Base-by-base conservation (phyloP, 2,113 vertebrate species). In the Lota lota region DNA sequence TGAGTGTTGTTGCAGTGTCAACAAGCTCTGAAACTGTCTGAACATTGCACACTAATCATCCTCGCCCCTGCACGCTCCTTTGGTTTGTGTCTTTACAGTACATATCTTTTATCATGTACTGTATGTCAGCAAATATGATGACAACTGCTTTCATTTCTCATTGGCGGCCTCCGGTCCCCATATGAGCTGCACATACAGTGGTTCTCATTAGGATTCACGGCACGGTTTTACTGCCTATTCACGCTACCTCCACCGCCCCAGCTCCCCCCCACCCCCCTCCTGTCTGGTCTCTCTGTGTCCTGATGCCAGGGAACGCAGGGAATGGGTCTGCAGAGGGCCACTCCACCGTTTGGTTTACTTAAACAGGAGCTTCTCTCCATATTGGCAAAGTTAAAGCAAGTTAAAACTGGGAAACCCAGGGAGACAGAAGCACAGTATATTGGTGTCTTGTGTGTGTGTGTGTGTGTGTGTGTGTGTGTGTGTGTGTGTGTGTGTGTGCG, bases 401-500 rank as follows among this genome's bases (percentile, higher is more conserved):
- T 62, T 22, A 22, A 16, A 22, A 61, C 8, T 4, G 28, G 28
- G 24, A 61, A 22, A 4, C 1, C 22, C 22, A 11, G 12, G 15
- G 61, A 15, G 28, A 62, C 61, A 62, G 15, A 33, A 33, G 28
- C 24, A 18, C 16, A 28, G 17, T 22, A 62, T 20, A n/a, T 21
- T 65, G 62, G 59, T 33, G 28, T 33, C 4, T 33, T 24, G 28
- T 33, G 28, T 28, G 28, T 28, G 28, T 28, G 28, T 28, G 28
- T 33, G 28, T 28, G 74, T 70, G 69, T 22, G 70, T 22, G 50
- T 2, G 36, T 24, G 15, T 57, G 64, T 57, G 0, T 61, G 59
- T 61, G 21, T 61, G 59, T 61, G 21, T 61, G 59, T 61, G 20
- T 65, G 64, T 65, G 47, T 53, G 47, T 21, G 16, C 20, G 24